These are phyloP conservation scores for Heliocidaris erythrogramma DNA, from an alignment of 35 echinoderm and acorn worm species.

Conservation along the genomic window DNA sequence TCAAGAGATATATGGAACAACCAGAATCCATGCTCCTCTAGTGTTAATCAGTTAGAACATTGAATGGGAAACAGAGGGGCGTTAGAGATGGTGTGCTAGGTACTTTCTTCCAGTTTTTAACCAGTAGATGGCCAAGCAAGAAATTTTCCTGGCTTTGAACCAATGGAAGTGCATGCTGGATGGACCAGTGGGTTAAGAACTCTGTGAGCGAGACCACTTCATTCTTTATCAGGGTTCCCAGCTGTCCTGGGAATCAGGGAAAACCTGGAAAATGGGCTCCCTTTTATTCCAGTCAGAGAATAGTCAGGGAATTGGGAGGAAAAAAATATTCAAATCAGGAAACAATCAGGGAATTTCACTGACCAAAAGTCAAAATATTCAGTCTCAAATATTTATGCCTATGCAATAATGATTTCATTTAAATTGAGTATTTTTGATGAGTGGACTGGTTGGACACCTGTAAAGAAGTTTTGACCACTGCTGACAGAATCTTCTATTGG, in stretches of 20 bases:
- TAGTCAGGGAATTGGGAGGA: too few species aligned
- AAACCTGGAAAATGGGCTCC: neutral
- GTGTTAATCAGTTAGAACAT: neutral
- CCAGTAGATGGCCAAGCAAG: neutral
- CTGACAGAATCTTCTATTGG: too few species aligned
- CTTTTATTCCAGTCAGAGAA: neutral
- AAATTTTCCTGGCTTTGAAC: neutral
- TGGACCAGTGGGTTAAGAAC: too few species aligned
- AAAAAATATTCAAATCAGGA: too few species aligned
- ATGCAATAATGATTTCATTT: neutral
- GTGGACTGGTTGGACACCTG: too few species aligned
- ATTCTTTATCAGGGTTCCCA: neutral
- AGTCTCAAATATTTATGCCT: too few species aligned
- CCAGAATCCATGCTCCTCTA: slow-evolving; percentile 93
- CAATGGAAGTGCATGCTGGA: neutral
- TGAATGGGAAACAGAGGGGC: neutral
- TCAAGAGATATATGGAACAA: slow-evolving; percentile 83
- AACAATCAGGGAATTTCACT: too few species aligned
- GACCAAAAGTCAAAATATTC: too few species aligned
- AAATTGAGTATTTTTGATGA: too few species aligned
- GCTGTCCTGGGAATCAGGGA: neutral
- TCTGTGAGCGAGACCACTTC: too few species aligned
- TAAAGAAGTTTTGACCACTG: too few species aligned
- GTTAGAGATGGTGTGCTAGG: neutral
- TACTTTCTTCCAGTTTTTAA: neutral